These are phyloP conservation scores for Genyomyrus donnyi DNA, from an alignment of 2,113 vertebrate species.

Conservation along the genomic window DNA sequence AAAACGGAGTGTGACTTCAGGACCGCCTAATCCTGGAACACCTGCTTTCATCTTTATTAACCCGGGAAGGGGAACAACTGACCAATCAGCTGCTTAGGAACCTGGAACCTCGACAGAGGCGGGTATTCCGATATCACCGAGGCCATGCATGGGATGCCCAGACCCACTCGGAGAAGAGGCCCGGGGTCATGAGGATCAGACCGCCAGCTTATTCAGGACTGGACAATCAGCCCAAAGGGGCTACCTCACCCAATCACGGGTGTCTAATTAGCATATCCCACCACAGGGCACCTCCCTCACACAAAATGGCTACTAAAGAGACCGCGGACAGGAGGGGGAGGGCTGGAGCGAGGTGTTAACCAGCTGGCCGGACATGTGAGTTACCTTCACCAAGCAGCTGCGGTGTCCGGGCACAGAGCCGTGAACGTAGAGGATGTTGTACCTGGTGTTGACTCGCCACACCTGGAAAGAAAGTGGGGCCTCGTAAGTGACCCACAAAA, in stretches of 20 bases:
- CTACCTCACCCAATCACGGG: not conserved
- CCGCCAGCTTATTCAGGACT: not conserved
- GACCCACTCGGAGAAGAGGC: not conserved
- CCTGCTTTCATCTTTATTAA: not conserved
- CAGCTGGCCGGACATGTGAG: not conserved
- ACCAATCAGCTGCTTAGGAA: not conserved
- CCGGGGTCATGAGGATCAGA: not conserved
- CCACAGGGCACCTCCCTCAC: not conserved
- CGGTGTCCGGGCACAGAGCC: slow-evolving; percentile 87
- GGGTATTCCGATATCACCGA: not conserved
- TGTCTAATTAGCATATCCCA: not conserved
- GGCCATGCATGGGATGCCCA: not conserved
- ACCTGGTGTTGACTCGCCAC: slow-evolving; percentile 88
- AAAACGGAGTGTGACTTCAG: not conserved
- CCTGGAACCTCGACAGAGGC: not conserved
- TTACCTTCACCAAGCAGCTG: slow-evolving; percentile 90
- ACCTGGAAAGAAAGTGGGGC: slow-evolving; percentile 59
- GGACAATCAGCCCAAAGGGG: not conserved
- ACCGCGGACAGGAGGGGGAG: not conserved
- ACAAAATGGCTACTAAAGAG: not conserved
- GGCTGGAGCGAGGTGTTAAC: not conserved
- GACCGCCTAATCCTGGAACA: not conserved
- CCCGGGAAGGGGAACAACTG: not conserved
- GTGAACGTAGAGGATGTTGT: slow-evolving; percentile 82
- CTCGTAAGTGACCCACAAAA: not conserved